Evolutionary conservation across 2,113 vertebrate genomes (phyloP).

Genomic region (Aptenodytes forsteri): DNA sequence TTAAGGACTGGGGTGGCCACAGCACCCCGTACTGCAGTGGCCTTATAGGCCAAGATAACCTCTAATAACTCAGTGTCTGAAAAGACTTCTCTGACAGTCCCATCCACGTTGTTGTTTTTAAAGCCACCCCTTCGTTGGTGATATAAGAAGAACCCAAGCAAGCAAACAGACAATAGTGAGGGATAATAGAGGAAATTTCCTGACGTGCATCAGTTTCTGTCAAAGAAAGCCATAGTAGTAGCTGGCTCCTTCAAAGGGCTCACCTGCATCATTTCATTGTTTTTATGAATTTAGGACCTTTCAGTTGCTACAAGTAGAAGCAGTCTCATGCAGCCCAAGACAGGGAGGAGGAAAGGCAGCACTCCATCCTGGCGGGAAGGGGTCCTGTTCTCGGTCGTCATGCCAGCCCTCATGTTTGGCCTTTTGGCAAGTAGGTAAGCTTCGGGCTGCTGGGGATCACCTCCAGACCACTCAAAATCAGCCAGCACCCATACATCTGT

Average conservation of each 20-base stretch:
- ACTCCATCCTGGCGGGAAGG: not conserved
- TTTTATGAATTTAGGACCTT: not conserved
- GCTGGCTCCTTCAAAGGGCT: slow-evolving; percentile 80
- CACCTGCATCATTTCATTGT: slow-evolving; percentile 17
- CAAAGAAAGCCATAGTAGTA: slow-evolving; percentile 76
- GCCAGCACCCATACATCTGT: slow-evolving; percentile 1
- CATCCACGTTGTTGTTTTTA: slow-evolving; percentile 5
- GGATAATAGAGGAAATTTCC: not conserved
- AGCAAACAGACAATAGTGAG: not conserved
- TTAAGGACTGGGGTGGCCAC: slow-evolving; percentile 67
- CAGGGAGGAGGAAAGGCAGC: not conserved
- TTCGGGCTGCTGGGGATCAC: not conserved
- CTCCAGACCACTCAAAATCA: not conserved
- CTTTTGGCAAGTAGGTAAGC: not conserved
- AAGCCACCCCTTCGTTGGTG: slow-evolving; percentile 2
- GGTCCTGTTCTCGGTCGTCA: not conserved
- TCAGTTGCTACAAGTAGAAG: not conserved
- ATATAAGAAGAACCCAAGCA: slow-evolving; percentile 6
- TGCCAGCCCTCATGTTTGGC: not conserved
- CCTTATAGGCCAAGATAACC: slow-evolving; percentile 77
- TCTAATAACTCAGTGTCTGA: slow-evolving; percentile 63
- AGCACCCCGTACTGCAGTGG: slow-evolving; percentile 64
- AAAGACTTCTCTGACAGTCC: slow-evolving; percentile 64
- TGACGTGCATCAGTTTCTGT: slow-evolving; percentile 59
- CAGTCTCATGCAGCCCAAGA: not conserved